These are phyloP conservation scores for Datnioides undecimradiatus DNA, from an alignment of 2,113 vertebrate genomes.

Conservation along the genomic window DNA sequence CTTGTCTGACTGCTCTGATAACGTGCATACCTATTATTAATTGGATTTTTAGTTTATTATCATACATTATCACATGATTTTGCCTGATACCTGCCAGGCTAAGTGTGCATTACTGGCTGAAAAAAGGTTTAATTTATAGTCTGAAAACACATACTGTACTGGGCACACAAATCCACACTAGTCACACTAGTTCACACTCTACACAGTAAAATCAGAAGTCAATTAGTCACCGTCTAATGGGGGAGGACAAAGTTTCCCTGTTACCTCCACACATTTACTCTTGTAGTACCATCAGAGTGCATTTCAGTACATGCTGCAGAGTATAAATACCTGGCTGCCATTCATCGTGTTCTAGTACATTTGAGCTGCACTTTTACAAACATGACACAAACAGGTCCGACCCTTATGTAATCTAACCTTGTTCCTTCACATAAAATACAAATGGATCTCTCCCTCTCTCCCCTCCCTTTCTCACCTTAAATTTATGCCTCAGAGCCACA, in stretches of 20 bases:
- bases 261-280: constrained; percentile 14
- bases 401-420: constrained; percentile 15
- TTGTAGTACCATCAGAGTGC: background rate
- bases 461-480: background rate
- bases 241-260: constrained; percentile 13
- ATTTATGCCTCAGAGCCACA: background rate
- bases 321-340: background rate
- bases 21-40: background rate
- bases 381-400: constrained; percentile 13
- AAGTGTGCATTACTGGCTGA: background rate
- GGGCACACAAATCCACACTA: constrained; percentile 26
- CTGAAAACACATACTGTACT: constrained; percentile 6
- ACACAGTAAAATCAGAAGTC: constrained; percentile 21
- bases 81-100: background rate
- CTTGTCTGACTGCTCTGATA: background rate
- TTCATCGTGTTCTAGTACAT: constrained; percentile 18
- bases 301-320: constrained; percentile 5
- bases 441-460: background rate
- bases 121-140: background rate
- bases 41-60: background rate
- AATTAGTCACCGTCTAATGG: constrained; percentile 33
- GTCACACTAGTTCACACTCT: constrained; percentile 37
- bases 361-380: constrained; percentile 27
- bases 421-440: constrained; percentile 29
- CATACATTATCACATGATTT: background rate